These are phyloP conservation scores for Anhinga anhinga DNA, from an alignment of 2,113 vertebrate species.

Conservation along the genomic window DNA sequence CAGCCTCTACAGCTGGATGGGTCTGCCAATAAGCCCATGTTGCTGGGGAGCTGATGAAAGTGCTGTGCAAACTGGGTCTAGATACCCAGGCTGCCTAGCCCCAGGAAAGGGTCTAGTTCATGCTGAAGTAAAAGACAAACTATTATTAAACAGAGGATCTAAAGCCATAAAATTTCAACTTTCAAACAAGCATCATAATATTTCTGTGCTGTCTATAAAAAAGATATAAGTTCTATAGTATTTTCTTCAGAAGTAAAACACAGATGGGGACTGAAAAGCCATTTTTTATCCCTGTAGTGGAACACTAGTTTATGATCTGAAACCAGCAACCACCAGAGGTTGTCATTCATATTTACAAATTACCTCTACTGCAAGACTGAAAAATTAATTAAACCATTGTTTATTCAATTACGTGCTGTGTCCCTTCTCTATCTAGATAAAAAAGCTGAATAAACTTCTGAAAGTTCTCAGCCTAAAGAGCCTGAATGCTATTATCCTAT, in stretches of 20 bases:
- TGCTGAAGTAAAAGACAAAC: background rate
- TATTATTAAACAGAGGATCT: background rate
- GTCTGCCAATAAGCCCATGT: rapidly evolving
- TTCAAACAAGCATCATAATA: background rate
- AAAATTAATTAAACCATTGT: constrained; percentile 19
- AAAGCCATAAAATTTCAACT: background rate
- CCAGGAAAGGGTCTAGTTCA: background rate
- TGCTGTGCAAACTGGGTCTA: background rate
- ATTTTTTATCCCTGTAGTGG: background rate
- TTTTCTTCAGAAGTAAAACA: background rate
- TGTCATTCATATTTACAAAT: background rate
- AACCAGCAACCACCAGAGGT: background rate
- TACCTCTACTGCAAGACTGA: background rate
- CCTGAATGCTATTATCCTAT: background rate
- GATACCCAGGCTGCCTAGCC: background rate
- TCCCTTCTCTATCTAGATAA: background rate
- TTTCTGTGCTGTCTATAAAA: background rate
- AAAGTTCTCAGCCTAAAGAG: background rate
- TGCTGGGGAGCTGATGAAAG: background rate
- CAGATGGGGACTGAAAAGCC: background rate
- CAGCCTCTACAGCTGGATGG: rapidly evolving
- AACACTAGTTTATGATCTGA: background rate
- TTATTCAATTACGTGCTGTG: constrained; percentile 4
- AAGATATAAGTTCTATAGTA: background rate
- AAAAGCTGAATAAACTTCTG: constrained; percentile 6